These are phyloP conservation scores for Drosophila bocki DNA, from an alignment of 1,140 invertebrate genomes.

Conservation along the genomic window DNA sequence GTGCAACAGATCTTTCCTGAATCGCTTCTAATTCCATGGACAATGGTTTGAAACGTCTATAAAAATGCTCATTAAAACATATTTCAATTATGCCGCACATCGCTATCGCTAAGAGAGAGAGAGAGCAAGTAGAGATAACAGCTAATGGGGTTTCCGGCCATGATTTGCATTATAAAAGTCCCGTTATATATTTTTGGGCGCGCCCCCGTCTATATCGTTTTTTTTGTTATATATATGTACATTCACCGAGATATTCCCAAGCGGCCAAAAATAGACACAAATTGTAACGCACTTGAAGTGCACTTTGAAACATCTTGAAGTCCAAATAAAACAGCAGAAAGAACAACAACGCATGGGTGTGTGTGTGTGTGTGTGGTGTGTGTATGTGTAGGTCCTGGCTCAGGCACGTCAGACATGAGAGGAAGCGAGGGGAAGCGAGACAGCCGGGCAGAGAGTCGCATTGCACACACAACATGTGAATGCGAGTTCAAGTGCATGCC, in stretches of 20 bases:
- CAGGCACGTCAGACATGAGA: slow-evolving; percentile 59
- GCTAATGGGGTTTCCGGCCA: slow-evolving; percentile 25
- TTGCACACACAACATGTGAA: slow-evolving; percentile 60
- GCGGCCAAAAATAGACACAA: slow-evolving; percentile 76
- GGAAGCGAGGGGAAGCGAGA: background rate
- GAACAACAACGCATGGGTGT: slow-evolving; percentile 5
- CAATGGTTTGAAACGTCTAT: slow-evolving; percentile 28
- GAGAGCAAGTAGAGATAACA: background rate
- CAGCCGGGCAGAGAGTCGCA: slow-evolving; percentile 13
- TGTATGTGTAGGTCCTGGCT: slow-evolving; percentile 22
- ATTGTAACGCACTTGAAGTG: slow-evolving; percentile 79
- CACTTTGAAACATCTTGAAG: slow-evolving; percentile 77
- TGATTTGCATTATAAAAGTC: slow-evolving; percentile 50
- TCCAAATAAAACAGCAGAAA: slow-evolving; percentile 59
- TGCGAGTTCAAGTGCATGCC: slow-evolving; percentile 78
- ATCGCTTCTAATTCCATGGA: slow-evolving; percentile 14
- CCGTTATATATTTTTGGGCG: slow-evolving; percentile 26
- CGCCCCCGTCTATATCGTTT: background rate
- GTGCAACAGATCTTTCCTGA: background rate
- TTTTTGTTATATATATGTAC: background rate
- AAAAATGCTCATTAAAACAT: slow-evolving; percentile 59
- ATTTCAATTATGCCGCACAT: slow-evolving; percentile 37
- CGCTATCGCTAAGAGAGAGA: too few species aligned
- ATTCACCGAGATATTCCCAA: slow-evolving; percentile 67
- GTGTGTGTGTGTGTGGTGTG: background rate